phyloP scores from a whole-genome alignment of 2,888 invertebrate genomes.

The Tridacna crocea region DNA sequence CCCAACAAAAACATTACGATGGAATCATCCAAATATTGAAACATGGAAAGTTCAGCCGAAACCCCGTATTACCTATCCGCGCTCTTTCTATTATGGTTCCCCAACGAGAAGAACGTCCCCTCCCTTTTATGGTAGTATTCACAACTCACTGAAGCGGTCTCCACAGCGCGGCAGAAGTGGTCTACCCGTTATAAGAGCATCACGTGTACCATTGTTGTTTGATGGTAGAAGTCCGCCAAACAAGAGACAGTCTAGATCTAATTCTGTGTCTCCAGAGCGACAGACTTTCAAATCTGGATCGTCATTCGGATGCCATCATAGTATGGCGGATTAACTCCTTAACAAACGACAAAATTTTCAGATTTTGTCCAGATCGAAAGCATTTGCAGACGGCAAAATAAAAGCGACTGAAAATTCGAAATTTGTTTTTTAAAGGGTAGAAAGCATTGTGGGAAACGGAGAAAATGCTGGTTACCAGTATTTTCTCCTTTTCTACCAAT shows the following conservation, averaged over 20 bases:
- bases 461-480: no score
- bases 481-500: no score
- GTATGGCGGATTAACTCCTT: slow-evolving; percentile 2
- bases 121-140: slow-evolving; percentile 4
- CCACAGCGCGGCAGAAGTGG: neutral
- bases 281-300: slow-evolving; percentile 36
- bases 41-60: slow-evolving; percentile 9
- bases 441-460: no score
- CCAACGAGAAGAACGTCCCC: neutral
- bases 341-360: no score
- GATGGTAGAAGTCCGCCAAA: slow-evolving; percentile 11
- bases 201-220: slow-evolving; percentile 3
- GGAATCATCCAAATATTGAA: slow-evolving; percentile 10
- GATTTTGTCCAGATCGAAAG: no score
- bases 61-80: neutral
- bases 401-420: no score
- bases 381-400: no score
- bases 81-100: neutral
- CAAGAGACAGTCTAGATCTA: slow-evolving; percentile 13
- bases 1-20: neutral
- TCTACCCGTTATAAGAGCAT: neutral
- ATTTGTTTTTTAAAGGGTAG: no score
- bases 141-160: neutral
- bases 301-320: slow-evolving; percentile 47
- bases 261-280: slow-evolving; percentile 33